Conservation (phyloP, 1,140 invertebrate species). For the Chironomus striatipennis region DNA sequence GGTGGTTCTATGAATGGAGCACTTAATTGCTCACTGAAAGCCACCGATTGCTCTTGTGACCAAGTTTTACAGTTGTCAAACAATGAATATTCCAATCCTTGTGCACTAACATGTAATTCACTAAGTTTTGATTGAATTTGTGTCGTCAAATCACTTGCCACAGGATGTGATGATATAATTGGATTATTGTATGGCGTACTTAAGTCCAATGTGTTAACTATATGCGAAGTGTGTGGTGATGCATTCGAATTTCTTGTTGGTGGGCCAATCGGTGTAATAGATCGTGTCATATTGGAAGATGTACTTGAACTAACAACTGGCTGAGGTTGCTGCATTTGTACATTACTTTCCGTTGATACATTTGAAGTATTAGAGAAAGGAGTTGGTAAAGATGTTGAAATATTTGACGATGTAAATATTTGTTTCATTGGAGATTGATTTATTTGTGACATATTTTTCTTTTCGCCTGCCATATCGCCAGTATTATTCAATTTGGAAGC, state of each 20-base stretch:
- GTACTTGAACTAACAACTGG: background rate
- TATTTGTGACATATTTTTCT: background rate
- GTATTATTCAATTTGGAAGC: background rate
- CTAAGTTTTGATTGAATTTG: constrained; percentile 16
- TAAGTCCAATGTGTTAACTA: constrained; percentile 26
- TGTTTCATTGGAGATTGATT: constrained; percentile 23
- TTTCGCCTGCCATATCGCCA: background rate
- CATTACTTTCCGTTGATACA: too few species aligned
- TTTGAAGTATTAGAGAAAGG: background rate
- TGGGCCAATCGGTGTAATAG: constrained; percentile 35
- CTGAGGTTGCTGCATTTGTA: background rate
- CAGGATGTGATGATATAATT: constrained; percentile 18
- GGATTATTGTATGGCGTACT: constrained; percentile 21
- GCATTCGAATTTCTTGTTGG: constrained; percentile 27
- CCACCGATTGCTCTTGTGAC: constrained; percentile 52
- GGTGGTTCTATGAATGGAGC: constrained; percentile 45
- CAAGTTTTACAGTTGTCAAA: constrained; percentile 63
- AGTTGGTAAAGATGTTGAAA: background rate
- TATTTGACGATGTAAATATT: constrained; percentile 19
- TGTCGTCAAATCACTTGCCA: constrained; percentile 13
- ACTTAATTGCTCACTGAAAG: constrained; percentile 48
- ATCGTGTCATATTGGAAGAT: constrained; percentile 25
- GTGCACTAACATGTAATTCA: constrained; percentile 28
- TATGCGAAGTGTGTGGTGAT: constrained; percentile 26
- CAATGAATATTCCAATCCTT: constrained; percentile 61